phyloP scores from a whole-genome alignment of 35 echinoderm and acorn worm species.

The Ptychodera flava region DNA sequence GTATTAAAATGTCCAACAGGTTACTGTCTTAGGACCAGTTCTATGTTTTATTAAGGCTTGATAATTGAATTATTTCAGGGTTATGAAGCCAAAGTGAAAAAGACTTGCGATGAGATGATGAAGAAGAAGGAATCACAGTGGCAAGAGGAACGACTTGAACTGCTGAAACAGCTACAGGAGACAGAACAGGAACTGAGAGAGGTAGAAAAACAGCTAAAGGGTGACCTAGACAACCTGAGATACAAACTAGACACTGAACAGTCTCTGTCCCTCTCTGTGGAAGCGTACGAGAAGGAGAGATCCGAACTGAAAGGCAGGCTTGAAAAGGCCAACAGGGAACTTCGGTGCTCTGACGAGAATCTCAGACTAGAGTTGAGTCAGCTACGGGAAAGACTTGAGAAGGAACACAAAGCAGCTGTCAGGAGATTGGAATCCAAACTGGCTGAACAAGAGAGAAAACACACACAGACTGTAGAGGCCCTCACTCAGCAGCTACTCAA shows the following conservation, averaged over 20 bases:
- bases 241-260: not conserved
- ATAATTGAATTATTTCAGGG: constrained; percentile 13
- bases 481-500: not conserved
- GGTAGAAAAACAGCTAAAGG: constrained; percentile 6
- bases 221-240: not conserved
- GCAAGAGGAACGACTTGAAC: constrained; percentile 19
- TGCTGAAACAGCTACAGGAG: constrained; percentile 22
- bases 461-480: constrained; percentile 14
- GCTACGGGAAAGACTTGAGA: constrained; percentile 17
- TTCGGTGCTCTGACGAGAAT: constrained; percentile 22
- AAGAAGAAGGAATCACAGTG: constrained; percentile 14
- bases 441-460: constrained; percentile 23
- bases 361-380: constrained; percentile 23
- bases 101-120: constrained; percentile 13
- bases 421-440: constrained; percentile 34
- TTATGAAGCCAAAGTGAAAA: constrained; percentile 10
- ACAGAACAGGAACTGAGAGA: not conserved
- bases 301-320: constrained; percentile 15
- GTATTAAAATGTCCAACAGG: no score
- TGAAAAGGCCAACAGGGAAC: constrained; percentile 7
- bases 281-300: constrained; percentile 3
- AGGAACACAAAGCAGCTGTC: constrained; percentile 12
- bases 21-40: no score
- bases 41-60: no score
- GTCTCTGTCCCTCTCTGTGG: not conserved